Evolutionary conservation across 2,113 vertebrate species (phyloP), one percentile per base, ranked within the genome.

Genomic region (Panurus biarmicus): DNA sequence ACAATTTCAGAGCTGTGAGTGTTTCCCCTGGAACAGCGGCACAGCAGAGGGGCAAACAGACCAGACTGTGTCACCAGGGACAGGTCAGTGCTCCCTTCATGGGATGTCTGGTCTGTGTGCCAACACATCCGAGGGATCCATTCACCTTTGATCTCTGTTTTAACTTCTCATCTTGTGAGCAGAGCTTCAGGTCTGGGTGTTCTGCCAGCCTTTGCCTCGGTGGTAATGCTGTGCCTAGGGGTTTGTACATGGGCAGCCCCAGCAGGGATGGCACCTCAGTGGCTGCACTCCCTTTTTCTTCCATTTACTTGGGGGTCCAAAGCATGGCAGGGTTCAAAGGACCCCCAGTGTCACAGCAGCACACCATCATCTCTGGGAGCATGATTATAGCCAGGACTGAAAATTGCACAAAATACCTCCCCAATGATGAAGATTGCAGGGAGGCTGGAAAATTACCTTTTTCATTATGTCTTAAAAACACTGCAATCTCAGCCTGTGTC

Each of bases 401-500:
- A 96, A 96, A 96, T 94, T 92, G 92, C 93, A 92, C 94, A 94
- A 91, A 96, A 96, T 97, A 21, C 71, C 67, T 97, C 85, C 93
- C 90, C 74, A 31, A 58, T 84, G 93, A 94, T 78, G 89, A 75
- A 97, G 94, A 96, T 92, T 96, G 94, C 95, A 90, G 94, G 73
- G 87, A 96, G 82, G 25, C 96, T 82, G 85, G 85, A 90, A 92
- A 97, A 97, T 96, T 94, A 94, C 92, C 90, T 90, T 92, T 92
- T 83, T 93, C 95, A 93, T 96, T 96, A 92, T 54, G 50, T 42
- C 94, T 96, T 90, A 91, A 94, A 96, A 95, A 89, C 61, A 89
- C 85, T 10, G 91, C 94, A 93, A 88, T 94, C 95, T 96, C 78
- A 12, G 89, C 58, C 95, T 85, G 74, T 79, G 64, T 56, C 95